phyloP scores from a whole-genome alignment of 2,797 vertebrate genomes.

The Lophotriccus pileatus region DNA sequence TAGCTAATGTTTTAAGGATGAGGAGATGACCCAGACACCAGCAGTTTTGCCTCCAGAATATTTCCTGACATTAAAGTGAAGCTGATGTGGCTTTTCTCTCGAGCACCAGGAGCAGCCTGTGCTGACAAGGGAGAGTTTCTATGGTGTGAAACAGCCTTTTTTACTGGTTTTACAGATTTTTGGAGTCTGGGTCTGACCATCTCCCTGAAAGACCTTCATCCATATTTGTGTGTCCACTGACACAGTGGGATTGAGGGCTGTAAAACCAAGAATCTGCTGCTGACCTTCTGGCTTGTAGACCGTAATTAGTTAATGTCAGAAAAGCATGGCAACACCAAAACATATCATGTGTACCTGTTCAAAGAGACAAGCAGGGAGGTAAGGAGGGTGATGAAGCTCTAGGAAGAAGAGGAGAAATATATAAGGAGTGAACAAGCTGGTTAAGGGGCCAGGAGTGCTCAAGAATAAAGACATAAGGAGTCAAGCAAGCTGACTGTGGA shows the following conservation, averaged over 20 bases:
- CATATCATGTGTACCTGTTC: background rate
- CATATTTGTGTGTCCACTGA: accelerated
- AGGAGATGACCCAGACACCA: background rate
- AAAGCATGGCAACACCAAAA: background rate
- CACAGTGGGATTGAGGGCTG: background rate
- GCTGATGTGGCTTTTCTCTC: background rate
- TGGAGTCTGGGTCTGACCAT: background rate
- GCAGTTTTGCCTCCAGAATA: background rate
- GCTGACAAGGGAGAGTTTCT: background rate
- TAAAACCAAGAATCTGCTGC: background rate
- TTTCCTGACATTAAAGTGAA: background rate
- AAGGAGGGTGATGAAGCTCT: background rate
- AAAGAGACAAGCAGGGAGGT: background rate
- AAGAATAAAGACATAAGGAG: background rate
- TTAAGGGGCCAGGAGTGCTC: background rate
- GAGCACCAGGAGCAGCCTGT: background rate
- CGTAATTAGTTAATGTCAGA: background rate
- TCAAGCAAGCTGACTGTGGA: background rate
- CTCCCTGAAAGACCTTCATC: background rate
- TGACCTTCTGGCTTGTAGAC: background rate
- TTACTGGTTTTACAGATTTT: background rate
- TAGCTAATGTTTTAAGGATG: background rate
- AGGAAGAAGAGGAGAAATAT: background rate
- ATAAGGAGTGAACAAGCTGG: background rate
- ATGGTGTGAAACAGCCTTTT: background rate